phyloP scores from a whole-genome alignment of 92 coral and sea anemone genomes.

The Palythoa grandis region DNA sequence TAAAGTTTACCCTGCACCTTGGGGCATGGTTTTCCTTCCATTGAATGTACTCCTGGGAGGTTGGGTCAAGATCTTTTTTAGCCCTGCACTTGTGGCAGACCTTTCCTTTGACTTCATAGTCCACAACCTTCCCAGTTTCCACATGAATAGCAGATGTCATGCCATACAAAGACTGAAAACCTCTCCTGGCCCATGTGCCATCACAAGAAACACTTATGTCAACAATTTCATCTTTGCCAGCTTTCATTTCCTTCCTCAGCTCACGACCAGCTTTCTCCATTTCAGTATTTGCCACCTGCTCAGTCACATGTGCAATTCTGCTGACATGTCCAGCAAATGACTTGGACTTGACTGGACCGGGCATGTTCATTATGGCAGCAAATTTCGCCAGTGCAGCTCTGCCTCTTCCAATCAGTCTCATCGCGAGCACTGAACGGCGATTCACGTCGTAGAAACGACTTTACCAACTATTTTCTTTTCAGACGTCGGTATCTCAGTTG shows the following conservation, averaged over 20 bases:
- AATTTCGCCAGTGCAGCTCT: slow-evolving; percentile 55
- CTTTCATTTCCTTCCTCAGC: slow-evolving; percentile 17
- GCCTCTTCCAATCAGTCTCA: slow-evolving; percentile 50
- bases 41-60: slow-evolving; percentile 50
- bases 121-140: slow-evolving; percentile 57
- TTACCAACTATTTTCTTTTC: slow-evolving; percentile 46
- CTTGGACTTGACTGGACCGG: slow-evolving; percentile 39
- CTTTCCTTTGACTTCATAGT: slow-evolving; percentile 53
- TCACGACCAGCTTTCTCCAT: slow-evolving; percentile 55
- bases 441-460: slow-evolving; percentile 46
- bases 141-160: slow-evolving; percentile 54
- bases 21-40: slow-evolving; percentile 49
- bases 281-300: slow-evolving; percentile 48
- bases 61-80: slow-evolving; percentile 42
- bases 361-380: slow-evolving; percentile 51
- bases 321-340: slow-evolving; percentile 42
- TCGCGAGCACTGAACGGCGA: slow-evolving; percentile 46
- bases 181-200: slow-evolving; percentile 61
- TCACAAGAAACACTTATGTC: slow-evolving; percentile 49
- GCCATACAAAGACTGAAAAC: slow-evolving; percentile 62
- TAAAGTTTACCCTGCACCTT: slow-evolving; percentile 35
- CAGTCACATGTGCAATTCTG: slow-evolving; percentile 40
- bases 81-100: slow-evolving; percentile 50
- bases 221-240: slow-evolving; percentile 9
- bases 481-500: slow-evolving; percentile 50